Conservation (phyloP, 2,888 invertebrate genomes). For the Drosophila crucigera region DNA sequence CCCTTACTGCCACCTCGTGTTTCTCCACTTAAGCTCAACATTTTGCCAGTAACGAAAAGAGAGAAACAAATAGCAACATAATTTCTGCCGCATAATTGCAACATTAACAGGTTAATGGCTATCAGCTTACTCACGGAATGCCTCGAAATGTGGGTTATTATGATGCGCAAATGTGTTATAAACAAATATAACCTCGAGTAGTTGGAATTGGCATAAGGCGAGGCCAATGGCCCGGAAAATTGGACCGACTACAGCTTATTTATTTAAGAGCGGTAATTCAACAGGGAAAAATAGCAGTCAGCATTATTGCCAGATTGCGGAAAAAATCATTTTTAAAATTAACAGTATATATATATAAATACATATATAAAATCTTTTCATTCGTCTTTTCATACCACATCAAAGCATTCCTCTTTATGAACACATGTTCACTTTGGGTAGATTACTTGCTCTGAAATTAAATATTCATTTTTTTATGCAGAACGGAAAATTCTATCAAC, state of each 20-base stretch:
- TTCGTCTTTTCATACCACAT: not conserved
- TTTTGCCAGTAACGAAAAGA: constrained; percentile 2
- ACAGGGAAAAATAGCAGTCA: not conserved
- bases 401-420: not conserved
- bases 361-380: not conserved
- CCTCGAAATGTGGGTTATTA: constrained; percentile 57
- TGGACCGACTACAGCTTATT: constrained; percentile 10
- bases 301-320: not conserved
- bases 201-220: not conserved
- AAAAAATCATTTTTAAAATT: not conserved
- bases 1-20: constrained; percentile 18
- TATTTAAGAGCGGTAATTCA: constrained; percentile 4
- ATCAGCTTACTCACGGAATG: constrained; percentile 42
- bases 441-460: not conserved
- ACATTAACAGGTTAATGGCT: constrained; percentile 78
- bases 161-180: constrained; percentile 75
- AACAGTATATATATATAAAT: not conserved
- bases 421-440: not conserved
- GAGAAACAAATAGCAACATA: constrained; percentile 54
- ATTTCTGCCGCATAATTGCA: constrained; percentile 77
- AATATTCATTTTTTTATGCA: not conserved
- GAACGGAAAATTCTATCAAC: not conserved
- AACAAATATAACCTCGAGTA: constrained; percentile 60
- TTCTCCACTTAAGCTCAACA: constrained; percentile 26
- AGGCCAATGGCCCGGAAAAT: constrained; percentile 37